Evolutionary conservation across 2,113 vertebrate genomes (phyloP).

Genomic region (Sapajus apella): DNA sequence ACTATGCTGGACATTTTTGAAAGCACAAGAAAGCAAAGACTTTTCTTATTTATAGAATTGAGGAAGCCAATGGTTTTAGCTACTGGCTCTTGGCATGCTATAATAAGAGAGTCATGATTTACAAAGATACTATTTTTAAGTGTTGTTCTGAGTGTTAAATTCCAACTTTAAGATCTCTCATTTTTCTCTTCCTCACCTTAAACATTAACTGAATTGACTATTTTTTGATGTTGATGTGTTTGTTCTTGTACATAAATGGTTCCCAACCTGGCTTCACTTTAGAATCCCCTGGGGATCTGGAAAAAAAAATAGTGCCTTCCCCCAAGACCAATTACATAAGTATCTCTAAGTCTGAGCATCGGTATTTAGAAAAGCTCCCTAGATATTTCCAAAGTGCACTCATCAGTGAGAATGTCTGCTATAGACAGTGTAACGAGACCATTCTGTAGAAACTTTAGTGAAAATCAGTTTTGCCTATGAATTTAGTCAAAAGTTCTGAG

Average conservation of each 20-base stretch:
- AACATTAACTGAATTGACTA: not conserved
- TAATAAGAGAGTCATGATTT: not conserved
- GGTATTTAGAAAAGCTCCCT: not conserved
- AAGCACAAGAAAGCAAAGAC: not conserved
- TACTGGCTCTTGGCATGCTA: not conserved
- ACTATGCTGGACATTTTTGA: not conserved
- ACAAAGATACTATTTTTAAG: constrained; percentile 26
- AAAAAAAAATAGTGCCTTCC: not conserved
- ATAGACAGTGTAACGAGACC: not conserved
- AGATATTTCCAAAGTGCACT: not conserved
- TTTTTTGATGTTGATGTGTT: not conserved
- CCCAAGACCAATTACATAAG: not conserved
- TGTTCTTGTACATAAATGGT: not conserved
- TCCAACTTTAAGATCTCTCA: not conserved
- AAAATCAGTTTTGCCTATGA: constrained; percentile 15
- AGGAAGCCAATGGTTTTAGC: not conserved
- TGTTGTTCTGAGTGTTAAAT: not conserved
- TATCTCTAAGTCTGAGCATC: not conserved
- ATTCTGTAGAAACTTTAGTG: not conserved
- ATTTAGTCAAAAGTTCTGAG: constrained; percentile 13
- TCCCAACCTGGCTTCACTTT: not conserved
- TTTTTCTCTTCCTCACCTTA: not conserved
- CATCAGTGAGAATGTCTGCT: not conserved
- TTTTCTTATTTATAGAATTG: not conserved
- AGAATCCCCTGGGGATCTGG: not conserved